Evolutionary conservation across 1,140 invertebrate genomes (phyloP).

Genomic region (Chelonus insularis): DNA sequence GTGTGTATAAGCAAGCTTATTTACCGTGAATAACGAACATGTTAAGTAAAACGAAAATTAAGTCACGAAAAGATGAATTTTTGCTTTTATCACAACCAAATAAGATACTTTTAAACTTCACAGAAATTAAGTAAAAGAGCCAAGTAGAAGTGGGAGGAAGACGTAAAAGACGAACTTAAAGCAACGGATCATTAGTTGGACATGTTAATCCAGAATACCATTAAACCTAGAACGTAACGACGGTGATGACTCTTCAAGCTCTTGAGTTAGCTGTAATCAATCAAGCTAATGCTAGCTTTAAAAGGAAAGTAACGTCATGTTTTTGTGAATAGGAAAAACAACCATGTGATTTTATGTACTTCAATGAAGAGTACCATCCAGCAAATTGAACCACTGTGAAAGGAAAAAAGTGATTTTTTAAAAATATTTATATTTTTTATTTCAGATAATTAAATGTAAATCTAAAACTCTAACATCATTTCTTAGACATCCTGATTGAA

Average conservation of each 20-base stretch:
- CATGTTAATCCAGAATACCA: constrained; percentile 40
- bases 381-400: neutral
- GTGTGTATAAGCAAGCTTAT: constrained; percentile 14
- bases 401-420: too few species aligned
- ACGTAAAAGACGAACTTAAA: constrained; percentile 6
- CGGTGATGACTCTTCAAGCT: constrained; percentile 27
- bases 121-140: neutral
- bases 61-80: constrained; percentile 29
- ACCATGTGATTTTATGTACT: neutral
- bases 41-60: constrained; percentile 21
- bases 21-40: constrained; percentile 15
- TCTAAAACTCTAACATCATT: too few species aligned
- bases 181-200: constrained; percentile 36
- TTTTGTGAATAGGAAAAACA: neutral
- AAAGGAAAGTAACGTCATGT: constrained; percentile 12
- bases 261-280: constrained; percentile 32
- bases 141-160: neutral
- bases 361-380: neutral
- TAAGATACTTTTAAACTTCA: neutral
- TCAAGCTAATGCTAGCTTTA: constrained; percentile 34
- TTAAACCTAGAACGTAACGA: constrained; percentile 27
- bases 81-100: neutral
- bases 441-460: too few species aligned
- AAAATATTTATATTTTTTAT: too few species aligned
- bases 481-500: too few species aligned